Base-by-base conservation (phyloP, 2,113 vertebrate species). In the Aythya baeri region DNA sequence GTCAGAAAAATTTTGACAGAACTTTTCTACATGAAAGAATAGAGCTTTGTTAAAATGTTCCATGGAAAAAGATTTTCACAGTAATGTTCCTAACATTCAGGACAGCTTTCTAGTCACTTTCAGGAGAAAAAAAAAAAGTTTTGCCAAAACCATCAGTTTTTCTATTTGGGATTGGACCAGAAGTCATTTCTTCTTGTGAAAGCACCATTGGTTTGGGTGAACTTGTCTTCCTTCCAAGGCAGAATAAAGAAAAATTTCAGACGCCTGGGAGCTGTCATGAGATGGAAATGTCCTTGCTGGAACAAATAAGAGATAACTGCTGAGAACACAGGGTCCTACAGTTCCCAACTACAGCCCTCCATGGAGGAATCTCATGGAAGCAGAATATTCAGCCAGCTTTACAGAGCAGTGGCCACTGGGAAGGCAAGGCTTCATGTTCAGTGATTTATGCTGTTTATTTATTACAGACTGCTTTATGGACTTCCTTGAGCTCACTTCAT, bases 181-280 rank as follows among this genome's bases (percentile, higher is more conserved):
- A 77, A 91, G 41, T 29, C 0, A 1, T 17, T 62, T 41, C 26
- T 70, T 46, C 83, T 79, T 73, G 54, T 83, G 88, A 84, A 95
- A 93, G 32, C 17, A 66, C 2, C 44, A 17, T 31, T 66, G 66
- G 17, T 79, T 93, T 83, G 49, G 38, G 50, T 38, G 7, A 38
- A 65, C 9, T 61, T 73, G 27, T 66, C 23, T 62, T 58, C 70
- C 36, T 79, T 85, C 67, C 71, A 89, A 76, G 23, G 54, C 54
- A 91, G 29, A 84, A 91, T 15, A 52, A 90, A 86, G 74, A 79
- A 38, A 78, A 49, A 70, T 46, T 85, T 89, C 81, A 89, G 36
- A 50, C 61, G 70, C 68, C 65, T 91, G 70, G 46, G 90, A 90
- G 50, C 11, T 85, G n/a, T 85, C 49, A 82, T 34, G 36, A 72